Base-by-base conservation (phyloP, 2,113 vertebrate genomes). In the Motacilla alba region DNA sequence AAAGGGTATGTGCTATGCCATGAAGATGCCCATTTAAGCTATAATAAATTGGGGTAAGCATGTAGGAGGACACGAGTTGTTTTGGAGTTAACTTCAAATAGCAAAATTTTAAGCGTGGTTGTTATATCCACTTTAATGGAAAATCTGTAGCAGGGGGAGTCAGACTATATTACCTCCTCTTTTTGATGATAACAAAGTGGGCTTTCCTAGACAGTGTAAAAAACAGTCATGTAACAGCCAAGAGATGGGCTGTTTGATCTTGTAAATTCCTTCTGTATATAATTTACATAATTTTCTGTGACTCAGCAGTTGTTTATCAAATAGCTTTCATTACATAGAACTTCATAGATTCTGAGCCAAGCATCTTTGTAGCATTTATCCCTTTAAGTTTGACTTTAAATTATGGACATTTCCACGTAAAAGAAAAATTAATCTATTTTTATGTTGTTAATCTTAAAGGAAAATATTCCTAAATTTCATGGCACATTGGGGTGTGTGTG, bases 231-330 rank as follows among this genome's bases (percentile, higher is more conserved):
- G 37, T 78, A 79, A 60, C 20, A 79, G 70, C 28, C 23, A 73
- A 79, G 67, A 73, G 28, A 66, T 50, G 53, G n/a, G 39, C 16
- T 84, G 20, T 68, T 92, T 93, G 81, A 39, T 89, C n/a, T 79
- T 49, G 55, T 15, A 74, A 52, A 79, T 66, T 91, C 37, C 6
- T 70, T 88, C 50, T 77, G 70, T 46, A 50, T 59, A 28, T 53
- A 80, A 95, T 85, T 76, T 73, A 35, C 47, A 66, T 82, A 43
- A 13, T 35, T 75, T 91, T 76, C 52, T 56, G 24, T 89, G 80
- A 91, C 53, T 95, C 44, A 82, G 76, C 30, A 82, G 41, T 53
- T 91, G 56, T 66, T 94, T 91, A 67, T 52, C 64, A 91, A 92
- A 79, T 50, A 68, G 13, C 7, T 69, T 89, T 79, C 78, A 33